Base-by-base conservation (phyloP, 2,113 vertebrate genomes). In the Hippocampus barbouri region DNA sequence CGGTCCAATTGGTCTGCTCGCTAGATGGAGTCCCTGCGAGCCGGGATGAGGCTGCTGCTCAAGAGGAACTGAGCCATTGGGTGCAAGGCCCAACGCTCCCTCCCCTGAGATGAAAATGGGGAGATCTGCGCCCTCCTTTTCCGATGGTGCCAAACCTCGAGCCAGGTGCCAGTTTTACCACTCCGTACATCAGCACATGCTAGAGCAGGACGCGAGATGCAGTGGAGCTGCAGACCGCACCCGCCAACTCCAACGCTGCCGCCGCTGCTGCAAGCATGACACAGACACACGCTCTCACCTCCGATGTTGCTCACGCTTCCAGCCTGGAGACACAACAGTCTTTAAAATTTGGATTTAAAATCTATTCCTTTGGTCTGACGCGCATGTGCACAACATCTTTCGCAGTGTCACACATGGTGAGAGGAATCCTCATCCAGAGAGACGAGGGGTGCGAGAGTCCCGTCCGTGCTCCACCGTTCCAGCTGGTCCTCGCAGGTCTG, bases 161-260 rank as follows among this genome's bases (percentile, higher is more conserved):
- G 49, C 76, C 75, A 68, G 80, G 25, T 81, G 77, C 81, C 79
- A 80, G 73, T 66, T 75, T 89, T 75, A 85, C 81, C 81, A 63
- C 79, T 80, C 74, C 75, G 77, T 77, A 86, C 87, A 88, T 91
- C 80, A 88, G 89, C 78, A 81, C 83, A 84, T 80, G 72, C 76
- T 84, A 84, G 43, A 83, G 72, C 72, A 25, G 21, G 75, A 62
- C 56, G 71, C 45, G 66, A 71, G 43, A 72, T 0, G 38, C 75
- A 69, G 72, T 51, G 64, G 43, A 74, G 72, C 79, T 75, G 77
- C 66, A 69, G 74, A 77, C 79, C 79, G 59, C 79, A 83, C 78
- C 61, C 61, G 40, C 40, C 41, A 8, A 40, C 40, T 8, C 40
- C 20, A 45, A 82, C 60, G 71, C 73, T 64, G 60, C 74, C 66